Evolutionary conservation across 2,797 vertebrate genomes (phyloP).

Genomic region (Channallabes apus): DNA sequence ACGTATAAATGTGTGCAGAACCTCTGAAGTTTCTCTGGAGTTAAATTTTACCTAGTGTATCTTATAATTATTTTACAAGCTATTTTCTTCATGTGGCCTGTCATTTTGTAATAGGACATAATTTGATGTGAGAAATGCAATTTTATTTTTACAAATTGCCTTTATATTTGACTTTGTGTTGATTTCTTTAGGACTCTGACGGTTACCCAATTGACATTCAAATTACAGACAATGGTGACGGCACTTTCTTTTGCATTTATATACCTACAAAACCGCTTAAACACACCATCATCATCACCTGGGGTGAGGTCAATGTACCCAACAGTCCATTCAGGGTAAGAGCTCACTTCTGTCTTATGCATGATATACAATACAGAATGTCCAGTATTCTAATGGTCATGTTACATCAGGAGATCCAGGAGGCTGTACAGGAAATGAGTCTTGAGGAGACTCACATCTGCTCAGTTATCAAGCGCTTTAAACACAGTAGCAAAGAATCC

Average conservation of each 20-base stretch:
- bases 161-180: slow-evolving; percentile 15
- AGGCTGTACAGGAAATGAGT: background rate
- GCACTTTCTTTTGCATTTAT: slow-evolving; percentile 81
- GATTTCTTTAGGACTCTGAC: slow-evolving; percentile 73
- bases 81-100: background rate
- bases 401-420: too few relatives aligned
- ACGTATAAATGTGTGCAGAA: slow-evolving; percentile 3
- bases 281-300: slow-evolving; percentile 82
- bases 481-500: background rate
- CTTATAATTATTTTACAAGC: background rate
- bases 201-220: slow-evolving; percentile 82
- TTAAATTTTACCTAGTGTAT: background rate
- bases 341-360: background rate
- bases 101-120: slow-evolving; percentile 4
- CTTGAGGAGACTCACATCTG: background rate
- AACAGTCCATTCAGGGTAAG: slow-evolving; percentile 84
- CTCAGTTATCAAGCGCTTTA: background rate
- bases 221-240: slow-evolving; percentile 80
- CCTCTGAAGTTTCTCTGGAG: background rate
- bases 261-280: slow-evolving; percentile 83
- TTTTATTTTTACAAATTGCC: background rate
- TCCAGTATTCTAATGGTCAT: too few relatives aligned
- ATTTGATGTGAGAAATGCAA: too few relatives aligned
- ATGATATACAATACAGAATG: background rate
- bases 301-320: slow-evolving; percentile 81